Evolutionary conservation across 2,888 invertebrate species (phyloP).

Genomic region (Ryuthela nishihirai): DNA sequence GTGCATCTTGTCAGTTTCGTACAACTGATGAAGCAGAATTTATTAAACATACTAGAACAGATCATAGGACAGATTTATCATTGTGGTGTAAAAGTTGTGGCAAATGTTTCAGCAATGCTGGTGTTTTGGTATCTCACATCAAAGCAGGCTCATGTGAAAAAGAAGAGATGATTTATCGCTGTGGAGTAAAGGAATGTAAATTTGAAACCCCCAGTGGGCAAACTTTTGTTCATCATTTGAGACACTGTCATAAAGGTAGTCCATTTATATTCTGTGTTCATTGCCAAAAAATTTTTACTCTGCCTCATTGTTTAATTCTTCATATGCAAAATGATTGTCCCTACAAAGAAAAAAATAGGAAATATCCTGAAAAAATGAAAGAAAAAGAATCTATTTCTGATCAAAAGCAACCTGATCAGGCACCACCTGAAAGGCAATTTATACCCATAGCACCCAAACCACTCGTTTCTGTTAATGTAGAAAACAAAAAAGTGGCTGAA

Average conservation of each 20-base stretch:
- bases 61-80: conserved; percentile 27
- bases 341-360: conserved; percentile 18
- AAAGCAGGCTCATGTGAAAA: conserved; percentile 14
- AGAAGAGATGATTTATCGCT: conserved; percentile 30
- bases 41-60: conserved; percentile 31
- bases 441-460: no score
- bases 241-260: conserved; percentile 32
- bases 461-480: no score
- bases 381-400: no score
- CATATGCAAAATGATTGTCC: conserved; percentile 37
- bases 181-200: conserved; percentile 28
- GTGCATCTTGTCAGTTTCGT: conserved; percentile 29
- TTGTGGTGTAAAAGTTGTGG: conserved; percentile 35
- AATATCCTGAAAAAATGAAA: neutral
- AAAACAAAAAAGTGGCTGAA: no score
- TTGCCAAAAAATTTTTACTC: conserved; percentile 32
- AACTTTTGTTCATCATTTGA: conserved; percentile 32
- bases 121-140: conserved; percentile 27
- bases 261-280: conserved; percentile 34
- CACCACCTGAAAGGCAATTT: no score
- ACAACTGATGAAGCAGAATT: conserved; percentile 21
- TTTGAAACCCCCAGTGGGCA: conserved; percentile 29
- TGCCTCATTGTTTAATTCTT: conserved; percentile 31
- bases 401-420: no score
- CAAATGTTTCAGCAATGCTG: conserved; percentile 31